A percentile compares a stretch with the other conserved stretches of the same genome.
These are phyloP conservation scores for Misgurnus mizolepis DNA, from an alignment of 2,113 vertebrate genomes.

Conservation along the genomic window DNA sequence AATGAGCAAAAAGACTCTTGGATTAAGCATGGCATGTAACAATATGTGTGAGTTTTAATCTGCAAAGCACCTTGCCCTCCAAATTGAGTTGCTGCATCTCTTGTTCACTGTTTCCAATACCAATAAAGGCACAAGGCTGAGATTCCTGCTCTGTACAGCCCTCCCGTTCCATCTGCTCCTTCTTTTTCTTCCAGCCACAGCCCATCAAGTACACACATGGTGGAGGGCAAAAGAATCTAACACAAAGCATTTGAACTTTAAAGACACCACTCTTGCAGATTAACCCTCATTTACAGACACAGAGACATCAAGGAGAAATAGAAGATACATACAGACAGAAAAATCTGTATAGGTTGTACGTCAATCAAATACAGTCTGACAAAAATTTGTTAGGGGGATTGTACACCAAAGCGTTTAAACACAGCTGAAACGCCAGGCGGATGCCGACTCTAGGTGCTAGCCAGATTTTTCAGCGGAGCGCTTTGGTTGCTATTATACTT, in stretches of 20 bases:
- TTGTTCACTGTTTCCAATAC: slow-evolving; percentile 97
- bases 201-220: slow-evolving; percentile 97
- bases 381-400: too few relatives aligned
- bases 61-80: slow-evolving; percentile 89
- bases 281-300: slow-evolving; percentile 33
- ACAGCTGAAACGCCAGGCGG: too few relatives aligned
- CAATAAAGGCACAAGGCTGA: slow-evolving; percentile 95
- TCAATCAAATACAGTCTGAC: too few relatives aligned
- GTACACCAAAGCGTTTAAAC: too few relatives aligned
- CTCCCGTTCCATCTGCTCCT: slow-evolving; percentile 92
- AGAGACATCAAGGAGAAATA: background rate
- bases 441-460: too few relatives aligned
- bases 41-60: background rate
- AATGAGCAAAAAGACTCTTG: background rate
- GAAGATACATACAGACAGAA: background rate
- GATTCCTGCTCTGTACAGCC: slow-evolving; percentile 95
- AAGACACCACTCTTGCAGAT: background rate
- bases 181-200: slow-evolving; percentile 97
- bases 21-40: background rate
- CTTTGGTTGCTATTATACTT: too few relatives aligned
- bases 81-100: slow-evolving; percentile 98
- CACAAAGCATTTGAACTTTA: background rate
- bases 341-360: background rate
- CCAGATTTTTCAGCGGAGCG: too few relatives aligned
- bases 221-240: slow-evolving; percentile 94